Evolutionary conservation across 1,140 invertebrate genomes (phyloP).

Genomic region (Drosophila bocki): DNA sequence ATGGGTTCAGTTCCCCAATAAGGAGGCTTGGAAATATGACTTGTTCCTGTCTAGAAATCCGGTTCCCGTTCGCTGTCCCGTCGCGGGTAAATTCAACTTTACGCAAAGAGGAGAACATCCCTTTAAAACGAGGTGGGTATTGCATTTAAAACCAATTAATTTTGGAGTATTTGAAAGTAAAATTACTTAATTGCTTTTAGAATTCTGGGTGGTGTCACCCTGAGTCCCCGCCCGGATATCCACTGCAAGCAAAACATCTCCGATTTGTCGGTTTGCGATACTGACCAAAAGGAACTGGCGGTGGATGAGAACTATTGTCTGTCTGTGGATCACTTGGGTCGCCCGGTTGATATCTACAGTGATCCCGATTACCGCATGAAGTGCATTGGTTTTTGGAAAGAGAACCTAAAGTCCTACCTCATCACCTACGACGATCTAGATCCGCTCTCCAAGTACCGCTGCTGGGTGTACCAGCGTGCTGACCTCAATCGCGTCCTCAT

Average conservation of each 20-base stretch:
- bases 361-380: slow-evolving; percentile 98
- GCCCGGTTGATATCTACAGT: slow-evolving; percentile 96
- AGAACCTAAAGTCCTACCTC: slow-evolving; percentile 98
- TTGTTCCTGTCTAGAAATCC: slow-evolving; percentile 95
- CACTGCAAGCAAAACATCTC: slow-evolving; percentile 97
- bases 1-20: slow-evolving; percentile 95
- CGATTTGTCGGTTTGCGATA: slow-evolving; percentile 97
- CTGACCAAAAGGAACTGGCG: slow-evolving; percentile 96
- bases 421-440: slow-evolving; percentile 98
- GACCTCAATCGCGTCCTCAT: slow-evolving; percentile 95
- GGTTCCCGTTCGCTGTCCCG: slow-evolving; percentile 96
- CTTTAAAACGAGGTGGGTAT: slow-evolving; percentile 90
- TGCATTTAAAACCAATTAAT: neutral
- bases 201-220: slow-evolving; percentile 96
- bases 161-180: neutral
- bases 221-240: slow-evolving; percentile 95
- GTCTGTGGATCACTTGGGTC: slow-evolving; percentile 96
- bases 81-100: slow-evolving; percentile 98
- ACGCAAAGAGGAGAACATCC: slow-evolving; percentile 94
- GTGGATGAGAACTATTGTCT: slow-evolving; percentile 98
- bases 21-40: slow-evolving; percentile 94
- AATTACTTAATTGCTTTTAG: slow-evolving; percentile 78
- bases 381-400: slow-evolving; percentile 99
- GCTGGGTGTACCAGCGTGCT: slow-evolving; percentile 98
- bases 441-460: slow-evolving; percentile 97